Evolutionary conservation across 2,888 invertebrate genomes (phyloP).

Genomic region (Athalia cordata): DNA sequence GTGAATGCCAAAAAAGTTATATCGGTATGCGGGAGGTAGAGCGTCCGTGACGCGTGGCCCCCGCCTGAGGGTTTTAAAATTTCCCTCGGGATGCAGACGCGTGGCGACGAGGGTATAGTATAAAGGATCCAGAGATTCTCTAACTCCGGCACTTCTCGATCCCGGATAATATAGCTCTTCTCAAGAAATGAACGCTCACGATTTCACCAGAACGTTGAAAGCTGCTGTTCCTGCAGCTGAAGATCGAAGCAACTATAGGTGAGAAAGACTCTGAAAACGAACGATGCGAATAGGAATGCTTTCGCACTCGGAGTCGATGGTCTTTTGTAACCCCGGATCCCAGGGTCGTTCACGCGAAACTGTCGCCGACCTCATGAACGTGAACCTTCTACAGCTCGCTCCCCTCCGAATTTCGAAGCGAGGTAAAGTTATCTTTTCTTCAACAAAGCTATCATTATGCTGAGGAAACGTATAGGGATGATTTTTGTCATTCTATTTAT

Average conservation of each 20-base stretch:
- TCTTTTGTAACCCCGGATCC: constrained; percentile 23
- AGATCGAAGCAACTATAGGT: too few species aligned
- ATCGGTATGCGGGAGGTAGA: constrained; percentile 35
- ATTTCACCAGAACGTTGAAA: background rate
- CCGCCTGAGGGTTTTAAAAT: constrained; percentile 33
- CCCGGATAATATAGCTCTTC: too few species aligned
- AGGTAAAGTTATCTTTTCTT: background rate
- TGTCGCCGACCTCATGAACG: background rate
- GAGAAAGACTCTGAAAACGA: too few species aligned
- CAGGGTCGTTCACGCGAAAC: constrained; percentile 21
- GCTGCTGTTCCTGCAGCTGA: background rate
- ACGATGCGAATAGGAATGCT: background rate
- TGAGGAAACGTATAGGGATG: background rate
- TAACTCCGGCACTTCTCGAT: background rate
- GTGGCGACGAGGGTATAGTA: background rate
- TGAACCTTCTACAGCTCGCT: background rate
- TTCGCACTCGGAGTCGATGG: constrained; percentile 14
- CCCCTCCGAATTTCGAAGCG: background rate
- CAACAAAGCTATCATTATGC: background rate
- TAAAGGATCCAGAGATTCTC: constrained; percentile 32
- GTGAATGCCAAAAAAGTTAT: constrained; percentile 21
- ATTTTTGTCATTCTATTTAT: background rate
- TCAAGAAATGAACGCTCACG: background rate
- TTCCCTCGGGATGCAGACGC: constrained; percentile 38
- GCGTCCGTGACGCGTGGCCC: constrained; percentile 2